Evolutionary conservation across 2,797 vertebrate genomes (phyloP), one percentile per base, ranked within the genome.

Genomic region (Gobio occitaniae): DNA sequence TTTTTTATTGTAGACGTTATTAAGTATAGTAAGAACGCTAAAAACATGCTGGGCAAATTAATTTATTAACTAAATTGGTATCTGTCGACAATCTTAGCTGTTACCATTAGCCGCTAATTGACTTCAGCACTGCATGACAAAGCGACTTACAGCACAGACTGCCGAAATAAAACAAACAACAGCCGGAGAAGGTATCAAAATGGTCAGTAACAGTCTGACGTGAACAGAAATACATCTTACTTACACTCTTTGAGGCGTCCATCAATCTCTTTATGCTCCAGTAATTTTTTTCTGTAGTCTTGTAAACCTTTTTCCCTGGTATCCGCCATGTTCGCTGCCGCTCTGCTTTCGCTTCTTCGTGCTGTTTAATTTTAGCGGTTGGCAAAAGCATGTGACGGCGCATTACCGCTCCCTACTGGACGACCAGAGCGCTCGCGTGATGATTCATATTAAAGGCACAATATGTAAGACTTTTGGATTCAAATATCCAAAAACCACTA

Each of bases 261-360:
- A 61, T 99, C 98, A 25, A 99, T 97, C 93, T 99, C 98, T 94
- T 99, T 99, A 87, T 99, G 98, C 93, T 99, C 98, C 83, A 99
- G 91, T 86, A 99, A 92, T 94, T 99, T 99, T 92, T 99, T 99
- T 86, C 98, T 97, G 87, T 99, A 99, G 50, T 99, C 98, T 91
- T 99, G 98, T 70, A 99, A 93, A 78, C 96, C 98, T 92, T 98
- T 98, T 86, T 99, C 98, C 86, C 97, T 94, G 68, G 94, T 95
- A 91, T 99, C 97, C 94, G 98, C 98, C 98, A 99, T 99, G 95
- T 93, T 94, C 94, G 93, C 71, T 16, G 19, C 78, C 61, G 38
- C 38, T 69, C 2, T 63, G 5, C 83, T 29, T 15, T 44, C 8
- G 1, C 66, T 78, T 84, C 76, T 71, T 84, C 82, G 47, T 17